These are phyloP conservation scores for Tricholauxania praeusta DNA, from an alignment of 2,888 invertebrate species.

Conservation along the genomic window DNA sequence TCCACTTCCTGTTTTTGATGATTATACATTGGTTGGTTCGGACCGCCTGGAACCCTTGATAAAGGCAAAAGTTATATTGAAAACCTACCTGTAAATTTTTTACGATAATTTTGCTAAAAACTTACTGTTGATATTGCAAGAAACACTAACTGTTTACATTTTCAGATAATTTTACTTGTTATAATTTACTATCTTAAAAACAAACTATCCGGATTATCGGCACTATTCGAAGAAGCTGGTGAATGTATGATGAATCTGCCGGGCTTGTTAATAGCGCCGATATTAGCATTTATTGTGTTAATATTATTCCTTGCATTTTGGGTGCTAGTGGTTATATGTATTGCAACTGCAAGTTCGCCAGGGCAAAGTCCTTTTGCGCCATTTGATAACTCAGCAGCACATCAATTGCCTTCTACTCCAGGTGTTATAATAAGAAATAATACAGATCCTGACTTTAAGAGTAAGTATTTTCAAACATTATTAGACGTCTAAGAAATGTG, in stretches of 20 bases:
- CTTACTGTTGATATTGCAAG: not conserved
- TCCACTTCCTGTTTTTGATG: too few relatives aligned
- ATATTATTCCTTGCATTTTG: constrained; percentile 86
- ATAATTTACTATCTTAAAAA: constrained; percentile 83
- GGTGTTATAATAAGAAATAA: constrained; percentile 49
- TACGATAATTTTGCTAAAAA: not conserved
- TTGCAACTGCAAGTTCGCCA: constrained; percentile 84
- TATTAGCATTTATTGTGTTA: constrained; percentile 84
- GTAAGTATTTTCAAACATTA: constrained; percentile 50
- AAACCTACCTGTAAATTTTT: too few relatives aligned
- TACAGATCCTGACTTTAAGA: constrained; percentile 54
- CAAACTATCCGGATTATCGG: constrained; percentile 84
- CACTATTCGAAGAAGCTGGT: constrained; percentile 90
- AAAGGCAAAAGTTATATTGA: too few relatives aligned
- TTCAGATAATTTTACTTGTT: constrained; percentile 78
- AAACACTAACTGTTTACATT: not conserved
- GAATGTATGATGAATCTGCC: constrained; percentile 88
- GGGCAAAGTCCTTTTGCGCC: constrained; percentile 69
- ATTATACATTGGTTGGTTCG: too few relatives aligned
- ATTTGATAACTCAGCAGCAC: constrained; percentile 54
- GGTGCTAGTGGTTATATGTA: constrained; percentile 84
- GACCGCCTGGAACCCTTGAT: too few relatives aligned
- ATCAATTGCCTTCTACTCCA: constrained; percentile 47
- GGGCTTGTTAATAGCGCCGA: constrained; percentile 84
- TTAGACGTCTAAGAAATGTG: too few relatives aligned